Base-by-base conservation (phyloP, 2,797 vertebrate genomes). In the Cuniculus paca region DNA sequence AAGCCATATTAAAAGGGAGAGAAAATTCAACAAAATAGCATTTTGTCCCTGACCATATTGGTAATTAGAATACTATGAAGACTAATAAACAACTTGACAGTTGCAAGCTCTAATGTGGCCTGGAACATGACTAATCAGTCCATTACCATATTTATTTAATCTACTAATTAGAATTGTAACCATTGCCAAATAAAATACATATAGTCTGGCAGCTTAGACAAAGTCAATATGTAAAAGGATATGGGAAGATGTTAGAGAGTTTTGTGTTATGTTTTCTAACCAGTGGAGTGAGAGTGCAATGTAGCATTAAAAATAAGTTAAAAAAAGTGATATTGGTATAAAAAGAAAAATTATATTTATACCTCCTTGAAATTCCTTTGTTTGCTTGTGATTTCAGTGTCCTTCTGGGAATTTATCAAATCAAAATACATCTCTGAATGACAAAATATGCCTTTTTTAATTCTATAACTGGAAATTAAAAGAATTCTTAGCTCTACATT, bases 31-130 rank as follows among this genome's bases (percentile, higher is more conserved):
- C 17, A 68, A 80, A 94, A 96, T 88, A 36, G 85, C 6, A 58
- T 95, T 96, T 91, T 95, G 45, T 92, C 72, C 90, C 45, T 95
- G 95, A 96, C 75, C 54, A 65, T 96, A 84, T 78, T 52, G 81
- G 39, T 93, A 96, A 96, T 98, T 97, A 97, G 75, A 93, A 81
- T 97, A 61, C 95, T 22, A 16, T 65, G 95, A 97, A 60, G 84
- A 89, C 79, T 93, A 90, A 91, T 86, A 95, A 98, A 85, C 93
- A 92, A 2, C 9, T 50, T n/a, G 78, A 77, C 34, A 56, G 54
- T 88, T 91, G 68, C 56, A 89, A 68, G 63, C 39, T 75, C 39
- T 93, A 83, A 39, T n/a, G 14, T 82, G 26, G 26, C 52, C 94
- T 39, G 93, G 45, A 5, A 5, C 0, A 13, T 95, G 42, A 77